Evolutionary conservation across 1,140 invertebrate species (phyloP), one percentile per base, ranked within the genome.

Genomic region (Callitettix versicolor): DNA sequence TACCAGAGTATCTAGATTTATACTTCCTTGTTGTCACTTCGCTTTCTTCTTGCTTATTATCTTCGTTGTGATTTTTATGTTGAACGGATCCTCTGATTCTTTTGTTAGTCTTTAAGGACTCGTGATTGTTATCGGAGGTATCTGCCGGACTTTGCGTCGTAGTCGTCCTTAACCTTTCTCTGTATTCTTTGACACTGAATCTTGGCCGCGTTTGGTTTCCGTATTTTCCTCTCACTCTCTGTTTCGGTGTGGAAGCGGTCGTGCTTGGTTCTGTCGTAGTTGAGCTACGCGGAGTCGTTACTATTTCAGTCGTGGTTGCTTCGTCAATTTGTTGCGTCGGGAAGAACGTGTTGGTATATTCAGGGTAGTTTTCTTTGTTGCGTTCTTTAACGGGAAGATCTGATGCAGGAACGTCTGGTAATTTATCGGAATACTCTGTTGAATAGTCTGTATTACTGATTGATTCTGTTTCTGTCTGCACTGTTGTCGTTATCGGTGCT

Each of bases 151-250:
- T 22, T 1, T 60, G 51, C 0, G 64, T 56, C 0, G 65, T 49
- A 2, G 69, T 65, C 14, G 58, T 67, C 38, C 71, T 71, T 52
- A 73, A 54, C 1, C 71, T 63, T 17, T 65, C 72, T 60, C 71
- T 73, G 60, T 75, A 75, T 46, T 75, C 73, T 58, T 75, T 65
- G 17, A 65, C 61, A 38, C 64, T 65, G 49, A 65, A 65, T 46
- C 64, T 44, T 17, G 64, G 64, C 48, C 64, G 57, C 0, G 61
- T 58, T 14, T 58, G 52, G 49, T 59, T 63, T 3, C 58, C 59
- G 49, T 62, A 61, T 46, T 62, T 62, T n/a, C 53, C 60, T 33
- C 60, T 62, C 11, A 57, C 11, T 33, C 53, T 50, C 20, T 42
- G 15, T 36, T 24, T 22, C 2, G 18, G 11, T 22, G 44, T 38